Evolutionary conservation across 2,113 vertebrate genomes (phyloP).

Genomic region (Sminthopsis crassicaudata): DNA sequence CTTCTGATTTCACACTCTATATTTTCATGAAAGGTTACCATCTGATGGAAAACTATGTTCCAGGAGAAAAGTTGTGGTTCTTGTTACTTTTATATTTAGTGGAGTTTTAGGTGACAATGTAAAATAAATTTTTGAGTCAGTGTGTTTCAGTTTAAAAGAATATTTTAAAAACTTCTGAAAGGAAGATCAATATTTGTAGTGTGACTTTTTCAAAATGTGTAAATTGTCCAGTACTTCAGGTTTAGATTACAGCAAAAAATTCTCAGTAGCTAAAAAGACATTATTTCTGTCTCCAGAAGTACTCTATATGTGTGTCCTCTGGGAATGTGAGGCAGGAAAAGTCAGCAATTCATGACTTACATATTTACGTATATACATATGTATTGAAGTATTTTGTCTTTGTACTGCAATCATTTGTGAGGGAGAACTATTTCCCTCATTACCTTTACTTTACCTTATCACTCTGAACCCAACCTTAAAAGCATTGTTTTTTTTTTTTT

Average conservation of each 20-base stretch:
- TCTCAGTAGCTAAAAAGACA: neutral
- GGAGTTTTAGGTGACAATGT: too few relatives aligned
- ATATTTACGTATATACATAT: neutral
- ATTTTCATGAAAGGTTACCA: constrained; percentile 63
- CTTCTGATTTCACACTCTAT: constrained; percentile 72
- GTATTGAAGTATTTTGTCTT: neutral
- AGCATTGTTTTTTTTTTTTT: neutral
- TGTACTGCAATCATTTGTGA: neutral
- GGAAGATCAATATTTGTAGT: constrained; percentile 45
- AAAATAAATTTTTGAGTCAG: constrained; percentile 26
- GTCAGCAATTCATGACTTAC: neutral
- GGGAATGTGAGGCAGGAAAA: neutral
- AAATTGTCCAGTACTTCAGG: constrained; percentile 55
- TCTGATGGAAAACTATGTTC: constrained; percentile 61
- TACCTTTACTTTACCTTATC: neutral
- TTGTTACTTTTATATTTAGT: constrained; percentile 1
- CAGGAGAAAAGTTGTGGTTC: constrained; percentile 10
- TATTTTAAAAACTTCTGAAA: constrained; percentile 20
- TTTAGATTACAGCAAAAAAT: neutral
- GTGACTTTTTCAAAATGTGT: constrained; percentile 41
- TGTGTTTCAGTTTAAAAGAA: constrained; percentile 47
- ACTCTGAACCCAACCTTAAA: neutral
- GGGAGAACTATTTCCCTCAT: neutral
- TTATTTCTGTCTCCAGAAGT: constrained; percentile 60
- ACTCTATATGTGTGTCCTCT: neutral